Percentiles rank a stretch among this genome's conserved stretches.
phyloP scores from a whole-genome alignment of 2,888 invertebrate genomes.

The Vanessa cardui region DNA sequence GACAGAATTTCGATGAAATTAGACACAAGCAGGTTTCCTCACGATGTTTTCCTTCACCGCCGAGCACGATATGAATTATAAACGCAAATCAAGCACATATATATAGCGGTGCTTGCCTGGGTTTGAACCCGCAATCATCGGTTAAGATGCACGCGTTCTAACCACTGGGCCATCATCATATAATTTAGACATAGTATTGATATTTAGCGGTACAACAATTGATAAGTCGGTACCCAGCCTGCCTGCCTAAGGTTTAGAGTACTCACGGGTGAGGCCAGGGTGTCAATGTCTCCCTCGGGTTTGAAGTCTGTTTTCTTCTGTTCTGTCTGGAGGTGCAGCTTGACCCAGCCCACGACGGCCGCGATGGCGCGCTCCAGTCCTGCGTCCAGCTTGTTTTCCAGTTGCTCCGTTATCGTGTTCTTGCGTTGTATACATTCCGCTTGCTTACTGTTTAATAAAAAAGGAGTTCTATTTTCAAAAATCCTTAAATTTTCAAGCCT shows the following conservation, averaged over 20 bases:
- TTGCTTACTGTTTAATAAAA: slow-evolving; percentile 84
- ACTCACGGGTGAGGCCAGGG: slow-evolving; percentile 90
- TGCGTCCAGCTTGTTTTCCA: slow-evolving; percentile 95
- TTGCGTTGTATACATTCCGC: slow-evolving; percentile 95
- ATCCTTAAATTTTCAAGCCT: too few species aligned
- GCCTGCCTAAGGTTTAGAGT: background rate
- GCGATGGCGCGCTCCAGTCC: slow-evolving; percentile 93
- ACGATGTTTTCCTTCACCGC: too few species aligned
- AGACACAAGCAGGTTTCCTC: too few species aligned
- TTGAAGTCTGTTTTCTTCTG: slow-evolving; percentile 98
- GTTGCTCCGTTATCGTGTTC: slow-evolving; percentile 91
- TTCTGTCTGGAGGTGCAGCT: slow-evolving; percentile 93
- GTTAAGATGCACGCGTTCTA: too few species aligned
- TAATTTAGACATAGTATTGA: too few species aligned
- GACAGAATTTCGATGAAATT: too few species aligned
- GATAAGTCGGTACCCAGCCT: background rate
- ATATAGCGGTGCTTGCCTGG: too few species aligned
- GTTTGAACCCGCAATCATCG: too few species aligned
- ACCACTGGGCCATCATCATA: too few species aligned
- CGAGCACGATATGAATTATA: too few species aligned
- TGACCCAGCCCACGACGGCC: slow-evolving; percentile 95
- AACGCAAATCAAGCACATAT: too few species aligned
- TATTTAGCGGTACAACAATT: background rate
- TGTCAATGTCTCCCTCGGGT: slow-evolving; percentile 93
- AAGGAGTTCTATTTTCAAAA: background rate